A percentile compares a stretch with the other conserved stretches of the same genome.
Evolutionary conservation across 1,140 invertebrate species (phyloP).

Genomic region (Solen grandis): DNA sequence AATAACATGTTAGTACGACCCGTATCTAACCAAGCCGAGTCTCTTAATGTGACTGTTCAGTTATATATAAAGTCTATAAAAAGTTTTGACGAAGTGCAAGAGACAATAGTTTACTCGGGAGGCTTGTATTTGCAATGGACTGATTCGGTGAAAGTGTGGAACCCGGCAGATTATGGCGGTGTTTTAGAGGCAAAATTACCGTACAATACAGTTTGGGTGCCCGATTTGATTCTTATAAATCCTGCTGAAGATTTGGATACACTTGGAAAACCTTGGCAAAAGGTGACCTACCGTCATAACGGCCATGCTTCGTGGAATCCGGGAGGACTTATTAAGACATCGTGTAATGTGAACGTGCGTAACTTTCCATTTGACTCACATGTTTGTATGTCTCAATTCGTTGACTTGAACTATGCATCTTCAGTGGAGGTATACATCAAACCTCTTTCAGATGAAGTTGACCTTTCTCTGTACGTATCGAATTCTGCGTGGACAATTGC

Average conservation of each 20-base stretch:
- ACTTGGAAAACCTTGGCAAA: slow-evolving; percentile 22
- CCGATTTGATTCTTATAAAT: slow-evolving; percentile 24
- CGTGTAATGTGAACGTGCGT: slow-evolving; percentile 18
- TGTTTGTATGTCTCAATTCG: neutral
- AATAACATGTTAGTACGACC: slow-evolving; percentile 32
- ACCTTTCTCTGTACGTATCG: neutral
- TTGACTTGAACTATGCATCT: slow-evolving; percentile 82
- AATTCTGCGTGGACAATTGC: slow-evolving; percentile 5
- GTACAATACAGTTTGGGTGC: slow-evolving; percentile 30
- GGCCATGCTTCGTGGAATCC: neutral
- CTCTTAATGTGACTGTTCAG: neutral
- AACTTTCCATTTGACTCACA: slow-evolving; percentile 40
- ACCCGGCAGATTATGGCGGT: slow-evolving; percentile 12
- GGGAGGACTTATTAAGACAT: slow-evolving; percentile 7
- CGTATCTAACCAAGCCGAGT: slow-evolving; percentile 1
- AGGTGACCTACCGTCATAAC: neutral
- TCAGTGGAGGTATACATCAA: slow-evolving; percentile 7
- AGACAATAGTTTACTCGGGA: slow-evolving; percentile 11
- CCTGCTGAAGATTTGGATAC: slow-evolving; percentile 17
- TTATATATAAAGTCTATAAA: slow-evolving; percentile 21
- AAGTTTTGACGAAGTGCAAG: slow-evolving; percentile 43
- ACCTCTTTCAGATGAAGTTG: neutral
- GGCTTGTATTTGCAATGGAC: slow-evolving; percentile 11
- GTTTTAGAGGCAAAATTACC: neutral
- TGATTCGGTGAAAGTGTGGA: slow-evolving; percentile 24